Evolutionary conservation across 1,140 invertebrate genomes (phyloP), one percentile per base, ranked within the genome.

Genomic region (Ceratoteleas bidentatus): DNA sequence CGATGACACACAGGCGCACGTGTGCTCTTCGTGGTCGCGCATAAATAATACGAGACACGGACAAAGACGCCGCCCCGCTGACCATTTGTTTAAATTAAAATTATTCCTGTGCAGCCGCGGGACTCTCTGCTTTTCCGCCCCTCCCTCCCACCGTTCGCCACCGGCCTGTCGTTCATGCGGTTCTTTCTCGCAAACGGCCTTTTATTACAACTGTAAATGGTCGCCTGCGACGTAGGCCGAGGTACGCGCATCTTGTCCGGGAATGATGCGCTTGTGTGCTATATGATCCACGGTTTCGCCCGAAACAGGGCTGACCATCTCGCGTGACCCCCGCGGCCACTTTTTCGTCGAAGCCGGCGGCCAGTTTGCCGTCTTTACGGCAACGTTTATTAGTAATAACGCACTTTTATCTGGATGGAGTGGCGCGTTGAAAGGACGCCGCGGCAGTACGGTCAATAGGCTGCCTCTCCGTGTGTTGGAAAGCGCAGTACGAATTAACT

Each of bases 61-160:
- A 92, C 91, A 92, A 92, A 92, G 90, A 90, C 88, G 88, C 90
- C 90, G 90, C 90, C 88, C 88, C 86, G 85, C 83, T 84, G 86
- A 88, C 88, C 90, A 90, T 92, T 92, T 91, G 89, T 92, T 92
- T 90, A 89, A 91, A 92, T 91, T 91, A 91, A 92, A 91, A 91
- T 91, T 90, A 90, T 91, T 87, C 83, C 77, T 81, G 65, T 78
- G 83, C 56, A 69, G 78, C 73, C 73, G 83, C 60, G 73, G 78
- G 78, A 81, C 61, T 66, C 75, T 81, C 36, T 60, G 70, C 36
- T 65, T 64, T 75, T 72, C 70, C 56, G 24, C 43, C 38, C 66
- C 50, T 33, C 49, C 45, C 15, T 74, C 36, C 16, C 40, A 24
- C 24, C 24, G 4, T 4, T 24, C n/a, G 24, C 24, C 24, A 24